phyloP scores from a whole-genome alignment of 2,888 invertebrate genomes.

The Tipula vernalis region DNA sequence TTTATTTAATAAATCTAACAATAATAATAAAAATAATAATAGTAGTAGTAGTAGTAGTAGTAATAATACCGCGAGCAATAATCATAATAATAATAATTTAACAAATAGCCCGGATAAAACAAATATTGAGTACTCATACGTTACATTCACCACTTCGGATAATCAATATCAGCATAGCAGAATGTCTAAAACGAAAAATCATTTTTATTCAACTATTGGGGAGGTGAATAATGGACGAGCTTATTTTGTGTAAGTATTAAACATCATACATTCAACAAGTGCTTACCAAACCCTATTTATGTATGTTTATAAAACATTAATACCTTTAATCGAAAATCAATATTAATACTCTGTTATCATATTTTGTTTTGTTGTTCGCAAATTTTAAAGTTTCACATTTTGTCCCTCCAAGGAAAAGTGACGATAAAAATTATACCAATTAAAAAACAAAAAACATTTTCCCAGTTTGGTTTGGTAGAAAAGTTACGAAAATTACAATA shows the following conservation, averaged over 20 bases:
- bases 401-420: not conserved
- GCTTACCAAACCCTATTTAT: not conserved
- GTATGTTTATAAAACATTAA: not conserved
- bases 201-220: slow-evolving; percentile 9
- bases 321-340: not conserved
- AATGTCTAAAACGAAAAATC: slow-evolving; percentile 6
- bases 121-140: slow-evolving; percentile 5
- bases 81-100: not conserved
- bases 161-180: slow-evolving; percentile 6
- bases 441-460: not conserved
- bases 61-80: not conserved
- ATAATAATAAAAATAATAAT: not conserved
- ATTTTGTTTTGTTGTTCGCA: not conserved
- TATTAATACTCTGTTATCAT: not conserved
- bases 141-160: not conserved
- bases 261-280: not conserved
- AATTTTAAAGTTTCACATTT: not conserved
- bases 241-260: slow-evolving; percentile 4
- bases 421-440: not conserved
- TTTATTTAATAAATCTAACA: not conserved
- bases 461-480: not conserved
- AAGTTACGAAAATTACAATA: not conserved
- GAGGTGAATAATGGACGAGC: slow-evolving; percentile 7
- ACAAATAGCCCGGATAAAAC: not conserved
- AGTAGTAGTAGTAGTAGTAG: not conserved